Base-by-base conservation (phyloP, 2,797 vertebrate genomes). In the Aldrovandia affinis region DNA sequence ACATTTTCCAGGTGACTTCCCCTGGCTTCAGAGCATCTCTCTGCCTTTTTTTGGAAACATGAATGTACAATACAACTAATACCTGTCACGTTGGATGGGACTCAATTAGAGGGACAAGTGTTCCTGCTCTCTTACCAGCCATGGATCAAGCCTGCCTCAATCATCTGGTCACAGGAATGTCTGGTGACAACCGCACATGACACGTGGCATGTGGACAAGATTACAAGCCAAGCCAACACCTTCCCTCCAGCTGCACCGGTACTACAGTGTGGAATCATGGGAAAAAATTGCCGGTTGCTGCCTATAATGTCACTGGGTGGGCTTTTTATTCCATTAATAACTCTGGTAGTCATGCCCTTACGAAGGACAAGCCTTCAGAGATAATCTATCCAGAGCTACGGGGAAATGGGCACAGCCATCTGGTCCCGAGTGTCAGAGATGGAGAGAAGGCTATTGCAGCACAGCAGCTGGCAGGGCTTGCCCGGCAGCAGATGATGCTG, bases 1-100 rank as follows among this genome's bases (percentile, higher is more conserved):
- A 91, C 92, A 94, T 94, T 95, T 94, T 91, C 86, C 89, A 85
- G 80, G 92, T 36, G 89, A 92, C 92, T 91, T 95, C 94, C 94
- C 94, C 73, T 52, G 84, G 92, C 92, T 92, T 89, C 83, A 80
- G 10, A 83, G 88, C 85, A 83, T 73, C 81, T 83, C 83, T 65
- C 33, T 47, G 88, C 89, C 89, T 94, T 93, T 89, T 95, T 94
- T 95, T 93, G 94, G 90, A 70, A 70, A 91, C 93, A 93, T 86
- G 50, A 89, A 85, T 82, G 90, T 88, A 89, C 93, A 89, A 93
- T 95, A 92, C 91, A 95, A 95, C 15, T 93, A 94, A 77, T 83
- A 22, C 86, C 90, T 94, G 93, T 92, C 94, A 93, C 90, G 86
- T 89, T 89, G 94, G 95, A 95, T 94, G 91, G 94, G 92, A 89